Evolutionary conservation across 2,888 invertebrate genomes (phyloP), one percentile per base, ranked within the genome.

Genomic region (Nomada ferruginata): DNA sequence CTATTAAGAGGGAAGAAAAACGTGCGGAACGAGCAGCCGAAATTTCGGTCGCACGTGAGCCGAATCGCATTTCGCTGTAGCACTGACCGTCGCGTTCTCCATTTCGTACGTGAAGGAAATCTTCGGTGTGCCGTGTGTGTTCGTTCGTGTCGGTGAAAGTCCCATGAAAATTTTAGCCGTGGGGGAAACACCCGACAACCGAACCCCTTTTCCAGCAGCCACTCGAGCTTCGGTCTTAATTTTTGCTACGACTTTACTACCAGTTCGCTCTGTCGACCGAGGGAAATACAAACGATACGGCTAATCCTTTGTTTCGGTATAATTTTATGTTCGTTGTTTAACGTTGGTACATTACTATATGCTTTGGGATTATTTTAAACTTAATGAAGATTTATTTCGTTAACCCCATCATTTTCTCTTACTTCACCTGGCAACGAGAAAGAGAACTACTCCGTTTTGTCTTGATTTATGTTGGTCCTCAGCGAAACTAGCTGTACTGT

Each of bases 21-120:
- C 69, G 69, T 47, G 65, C 61, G 68, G 65, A 74, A 85, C 78
- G 81, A 79, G 74, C 59, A 59, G 73, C 57, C 72, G 80, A 86
- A 86, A 85, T 84, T 84, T 70, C 76, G 47, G 50, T n/a, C 57
- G 71, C 81, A 76, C 84, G 88, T 85, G 85, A 87, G 55, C 53
- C 70, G 84, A 88, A 88, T 88, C 61, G 20, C 60, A 2, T 20
- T 9, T 5, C 47, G 13, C 18, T 36, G 59, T 79, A 29, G 52
- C 7, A 77, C 71, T 76, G 80, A 65, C 76, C 85, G 68, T 78
- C 73, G 42, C 59, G 18, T 70, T 70, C 79, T 60, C 47, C 29
- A 23, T 69, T 60, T 65, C 57, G 52, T n/a, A 79, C 76, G 69
- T 57, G 76, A 76, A 82, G 64, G 74, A 76, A 76, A 84, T 79